Percentiles rank a stretch among this genome's conserved stretches.
phyloP scores from a whole-genome alignment of 2,888 invertebrate genomes.

The Emmelina monodactyla region DNA sequence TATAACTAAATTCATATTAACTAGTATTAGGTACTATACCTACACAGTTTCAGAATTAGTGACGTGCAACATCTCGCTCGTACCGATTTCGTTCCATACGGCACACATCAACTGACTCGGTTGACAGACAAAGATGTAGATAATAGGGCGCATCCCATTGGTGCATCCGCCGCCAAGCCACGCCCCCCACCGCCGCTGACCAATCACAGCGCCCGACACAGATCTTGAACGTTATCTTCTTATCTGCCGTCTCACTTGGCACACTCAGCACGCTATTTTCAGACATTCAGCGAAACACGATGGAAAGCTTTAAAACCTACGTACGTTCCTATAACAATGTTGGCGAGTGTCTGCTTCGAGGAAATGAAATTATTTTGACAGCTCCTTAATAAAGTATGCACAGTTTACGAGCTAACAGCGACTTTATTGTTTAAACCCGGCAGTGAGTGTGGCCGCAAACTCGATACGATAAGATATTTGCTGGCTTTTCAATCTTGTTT shows the following conservation, averaged over 20 bases:
- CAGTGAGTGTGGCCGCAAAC: no score
- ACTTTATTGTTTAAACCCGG: no score
- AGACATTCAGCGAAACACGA: slow-evolving; percentile 26
- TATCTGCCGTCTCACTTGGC: slow-evolving; percentile 61
- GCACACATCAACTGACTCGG: slow-evolving; percentile 39
- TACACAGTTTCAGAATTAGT: no score
- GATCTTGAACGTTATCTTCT: slow-evolving; percentile 67
- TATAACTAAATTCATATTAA: no score
- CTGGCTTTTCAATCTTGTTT: slow-evolving; percentile 37
- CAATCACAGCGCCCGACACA: slow-evolving; percentile 52
- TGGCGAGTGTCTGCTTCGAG: no score
- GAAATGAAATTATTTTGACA: no score
- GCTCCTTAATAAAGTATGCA: no score
- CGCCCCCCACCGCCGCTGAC: slow-evolving; percentile 44
- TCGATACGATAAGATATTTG: slow-evolving; percentile 32
- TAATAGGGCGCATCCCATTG: slow-evolving; percentile 65
- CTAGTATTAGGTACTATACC: no score
- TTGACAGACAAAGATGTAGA: slow-evolving; percentile 67
- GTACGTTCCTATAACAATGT: no score
- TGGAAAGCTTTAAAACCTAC: no score
- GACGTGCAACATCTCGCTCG: no score
- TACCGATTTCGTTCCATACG: slow-evolving; percentile 10
- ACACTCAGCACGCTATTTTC: slow-evolving; percentile 42
- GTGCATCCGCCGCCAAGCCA: slow-evolving; percentile 63
- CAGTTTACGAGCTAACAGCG: no score